A percentile compares a stretch with the other conserved stretches of the same genome.
phyloP scores from a whole-genome alignment of 2,797 vertebrate genomes.

The Emydoidea blandingii region DNA sequence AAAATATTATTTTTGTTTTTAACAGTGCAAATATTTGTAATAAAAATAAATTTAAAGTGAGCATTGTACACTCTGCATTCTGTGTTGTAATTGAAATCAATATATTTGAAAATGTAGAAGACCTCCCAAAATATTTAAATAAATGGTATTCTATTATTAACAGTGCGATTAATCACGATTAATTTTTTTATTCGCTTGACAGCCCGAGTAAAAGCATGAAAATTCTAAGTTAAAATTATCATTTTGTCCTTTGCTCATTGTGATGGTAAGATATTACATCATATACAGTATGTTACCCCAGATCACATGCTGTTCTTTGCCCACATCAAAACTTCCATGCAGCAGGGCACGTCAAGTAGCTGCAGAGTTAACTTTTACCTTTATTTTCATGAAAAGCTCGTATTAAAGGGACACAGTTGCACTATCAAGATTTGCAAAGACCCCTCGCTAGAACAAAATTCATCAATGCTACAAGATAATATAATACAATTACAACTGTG shows the following conservation, averaged over 20 bases:
- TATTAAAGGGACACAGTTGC: neutral
- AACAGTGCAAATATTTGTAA: no score
- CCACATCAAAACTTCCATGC: neutral
- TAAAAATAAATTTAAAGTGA: no score
- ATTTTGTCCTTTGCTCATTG: slow-evolving; percentile 21
- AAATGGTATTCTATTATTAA: no score
- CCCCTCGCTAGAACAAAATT: slow-evolving; percentile 18
- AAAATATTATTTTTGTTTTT: no score
- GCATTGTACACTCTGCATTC: no score
- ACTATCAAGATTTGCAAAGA: neutral
- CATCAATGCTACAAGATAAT: neutral
- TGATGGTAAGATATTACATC: slow-evolving; percentile 24
- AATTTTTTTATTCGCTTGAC: no score
- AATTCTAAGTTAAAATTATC: slow-evolving; percentile 57
- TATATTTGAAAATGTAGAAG: no score
- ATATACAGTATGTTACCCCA: neutral
- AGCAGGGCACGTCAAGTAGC: neutral
- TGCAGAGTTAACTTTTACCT: neutral
- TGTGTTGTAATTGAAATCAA: no score
- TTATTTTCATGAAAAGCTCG: neutral
- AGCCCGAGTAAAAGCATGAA: neutral
- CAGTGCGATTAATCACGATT: no score
- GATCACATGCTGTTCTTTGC: neutral
- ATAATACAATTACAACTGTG: neutral
- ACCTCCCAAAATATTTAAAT: no score